A percentile compares a stretch with the other conserved stretches of the same genome.
These are phyloP conservation scores for Planiliza haematocheilus DNA, from an alignment of 2,113 vertebrate genomes.

Conservation along the genomic window DNA sequence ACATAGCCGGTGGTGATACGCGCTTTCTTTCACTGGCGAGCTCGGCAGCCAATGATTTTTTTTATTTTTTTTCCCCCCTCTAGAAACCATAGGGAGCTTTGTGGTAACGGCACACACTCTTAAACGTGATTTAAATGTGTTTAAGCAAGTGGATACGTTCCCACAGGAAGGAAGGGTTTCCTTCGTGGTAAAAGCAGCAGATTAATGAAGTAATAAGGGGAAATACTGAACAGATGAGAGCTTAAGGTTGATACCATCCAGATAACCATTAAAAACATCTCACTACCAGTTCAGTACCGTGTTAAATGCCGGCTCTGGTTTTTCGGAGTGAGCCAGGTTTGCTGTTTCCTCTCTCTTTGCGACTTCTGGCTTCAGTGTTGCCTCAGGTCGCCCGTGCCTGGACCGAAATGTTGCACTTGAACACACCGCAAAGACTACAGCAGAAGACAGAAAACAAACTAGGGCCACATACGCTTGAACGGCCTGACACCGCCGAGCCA, in stretches of 20 bases:
- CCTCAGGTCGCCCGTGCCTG: too few relatives aligned
- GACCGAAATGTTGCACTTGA: too few relatives aligned
- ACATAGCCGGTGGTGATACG: slow-evolving; percentile 51
- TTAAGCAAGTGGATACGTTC: slow-evolving; percentile 38
- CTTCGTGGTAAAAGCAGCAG: slow-evolving; percentile 19
- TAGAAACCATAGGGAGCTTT: slow-evolving; percentile 44
- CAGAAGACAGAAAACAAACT: too few relatives aligned
- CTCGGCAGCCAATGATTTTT: slow-evolving; percentile 22
- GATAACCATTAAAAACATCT: too few relatives aligned
- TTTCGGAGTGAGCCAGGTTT: too few relatives aligned
- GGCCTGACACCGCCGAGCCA: too few relatives aligned
- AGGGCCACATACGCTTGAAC: too few relatives aligned
- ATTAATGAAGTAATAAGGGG: slow-evolving; percentile 30
- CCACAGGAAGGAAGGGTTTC: slow-evolving; percentile 53
- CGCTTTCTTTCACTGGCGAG: slow-evolving; percentile 50
- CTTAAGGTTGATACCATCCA: neutral
- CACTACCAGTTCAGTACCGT: too few relatives aligned
- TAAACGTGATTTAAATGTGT: slow-evolving; percentile 33
- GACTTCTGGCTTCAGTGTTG: too few relatives aligned
- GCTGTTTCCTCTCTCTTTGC: too few relatives aligned
- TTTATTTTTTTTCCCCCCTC: neutral
- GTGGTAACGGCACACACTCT: slow-evolving; percentile 50
- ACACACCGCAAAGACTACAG: too few relatives aligned
- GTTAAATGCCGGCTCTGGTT: too few relatives aligned
- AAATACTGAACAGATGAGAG: slow-evolving; percentile 13